These are phyloP conservation scores for Choloepus hoffmanni DNA, from an alignment of 2,113 vertebrate species.

Conservation along the genomic window DNA sequence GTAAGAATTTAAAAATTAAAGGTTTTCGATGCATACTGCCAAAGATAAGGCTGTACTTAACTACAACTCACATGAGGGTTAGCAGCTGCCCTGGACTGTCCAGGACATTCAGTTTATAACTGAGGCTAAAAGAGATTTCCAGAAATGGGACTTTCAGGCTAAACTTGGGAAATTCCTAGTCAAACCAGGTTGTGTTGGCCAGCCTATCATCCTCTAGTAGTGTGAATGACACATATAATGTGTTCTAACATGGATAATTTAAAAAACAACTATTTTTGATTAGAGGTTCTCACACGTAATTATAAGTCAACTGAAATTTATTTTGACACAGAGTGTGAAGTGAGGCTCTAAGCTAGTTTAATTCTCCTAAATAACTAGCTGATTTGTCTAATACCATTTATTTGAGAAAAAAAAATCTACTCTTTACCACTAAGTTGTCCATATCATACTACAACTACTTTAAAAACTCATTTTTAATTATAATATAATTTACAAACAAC, in stretches of 20 bases:
- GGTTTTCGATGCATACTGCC: neutral
- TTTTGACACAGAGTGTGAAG: conserved; percentile 63
- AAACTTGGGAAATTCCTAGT: neutral
- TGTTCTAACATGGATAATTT: conserved; percentile 16
- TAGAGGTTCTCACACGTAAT: conserved; percentile 56
- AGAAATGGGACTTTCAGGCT: neutral
- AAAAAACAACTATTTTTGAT: conserved; percentile 63
- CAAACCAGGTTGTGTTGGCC: neutral
- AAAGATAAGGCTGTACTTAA: neutral
- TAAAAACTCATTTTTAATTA: neutral
- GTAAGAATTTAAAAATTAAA: neutral
- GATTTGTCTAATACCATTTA: neutral
- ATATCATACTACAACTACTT: neutral
- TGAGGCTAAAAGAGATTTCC: neutral
- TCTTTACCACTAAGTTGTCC: conserved; percentile 17
- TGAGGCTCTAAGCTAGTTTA: conserved; percentile 68
- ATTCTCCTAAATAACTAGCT: conserved; percentile 28
- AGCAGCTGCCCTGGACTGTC: neutral
- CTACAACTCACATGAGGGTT: neutral
- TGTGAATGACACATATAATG: conserved; percentile 37
- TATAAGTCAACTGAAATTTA: conserved; percentile 65
- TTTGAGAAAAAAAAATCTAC: neutral
- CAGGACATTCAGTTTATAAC: conserved; percentile 22
- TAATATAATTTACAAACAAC: conserved; percentile 9
- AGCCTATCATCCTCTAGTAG: neutral